Conservation (phyloP, 2,797 vertebrate genomes). For the Muscicapa striata region DNA sequence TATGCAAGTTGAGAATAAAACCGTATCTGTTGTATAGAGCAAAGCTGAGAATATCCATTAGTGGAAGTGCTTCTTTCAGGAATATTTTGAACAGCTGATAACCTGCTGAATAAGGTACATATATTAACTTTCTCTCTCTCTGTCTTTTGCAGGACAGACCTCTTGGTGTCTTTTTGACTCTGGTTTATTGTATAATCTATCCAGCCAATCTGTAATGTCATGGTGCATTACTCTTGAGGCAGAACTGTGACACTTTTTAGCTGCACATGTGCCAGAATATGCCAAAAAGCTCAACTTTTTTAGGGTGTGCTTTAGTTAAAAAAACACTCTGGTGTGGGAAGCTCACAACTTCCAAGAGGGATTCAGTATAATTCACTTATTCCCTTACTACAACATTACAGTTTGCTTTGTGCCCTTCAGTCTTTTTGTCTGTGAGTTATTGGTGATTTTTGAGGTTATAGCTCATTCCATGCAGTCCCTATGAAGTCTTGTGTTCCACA, state of each 20-base stretch:
- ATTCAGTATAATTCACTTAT: not conserved
- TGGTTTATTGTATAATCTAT: not conserved
- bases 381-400: accelerated
- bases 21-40: accelerated
- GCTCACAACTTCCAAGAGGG: not conserved
- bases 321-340: not conserved
- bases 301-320: not conserved
- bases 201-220: not conserved
- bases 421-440: not conserved
- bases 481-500: not conserved
- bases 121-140: not conserved
- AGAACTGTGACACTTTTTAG: not conserved
- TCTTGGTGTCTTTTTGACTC: not conserved
- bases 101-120: not conserved
- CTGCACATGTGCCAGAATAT: not conserved
- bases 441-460: not conserved
- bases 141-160: not conserved
- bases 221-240: not conserved
- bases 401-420: not conserved
- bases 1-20: not conserved
- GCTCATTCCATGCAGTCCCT: not conserved
- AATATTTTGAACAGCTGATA: not conserved
- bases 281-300: not conserved
- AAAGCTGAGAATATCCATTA: not conserved
- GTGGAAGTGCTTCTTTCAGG: not conserved